phyloP scores from a whole-genome alignment of 1,140 invertebrate genomes.

The Hyles euphorbiae region DNA sequence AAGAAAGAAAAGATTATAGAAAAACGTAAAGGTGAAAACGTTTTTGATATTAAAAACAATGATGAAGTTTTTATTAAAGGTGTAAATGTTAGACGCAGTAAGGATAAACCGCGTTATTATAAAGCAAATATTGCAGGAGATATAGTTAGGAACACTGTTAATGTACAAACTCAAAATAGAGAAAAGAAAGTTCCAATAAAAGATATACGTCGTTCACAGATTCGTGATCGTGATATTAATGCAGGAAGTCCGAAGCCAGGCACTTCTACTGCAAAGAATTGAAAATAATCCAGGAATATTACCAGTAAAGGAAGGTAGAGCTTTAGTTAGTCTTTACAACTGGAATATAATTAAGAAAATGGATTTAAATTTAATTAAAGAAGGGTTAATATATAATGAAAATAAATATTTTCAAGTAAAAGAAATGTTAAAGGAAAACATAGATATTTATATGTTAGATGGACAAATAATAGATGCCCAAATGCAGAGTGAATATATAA shows the following conservation, averaged over 20 bases:
- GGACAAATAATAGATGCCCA: conserved; percentile 9
- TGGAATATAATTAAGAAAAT: conserved; percentile 23
- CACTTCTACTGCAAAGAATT: conserved; percentile 21
- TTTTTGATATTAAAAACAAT: conserved; percentile 8
- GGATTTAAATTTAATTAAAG: conserved; percentile 16
- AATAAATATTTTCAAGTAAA: conserved; percentile 12
- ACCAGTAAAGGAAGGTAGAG: conserved; percentile 20
- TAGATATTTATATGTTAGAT: conserved; percentile 10
- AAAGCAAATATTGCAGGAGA: conserved; percentile 14
- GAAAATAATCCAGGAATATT: conserved; percentile 20
- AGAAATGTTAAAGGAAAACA: conserved; percentile 5
- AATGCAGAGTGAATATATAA: conserved; percentile 15
- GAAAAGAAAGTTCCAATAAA: conserved; percentile 33
- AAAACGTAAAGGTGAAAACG: conserved; percentile 11
- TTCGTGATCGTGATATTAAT: background rate
- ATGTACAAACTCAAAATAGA: conserved; percentile 40
- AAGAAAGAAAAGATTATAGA: conserved; percentile 14
- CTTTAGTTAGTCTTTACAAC: conserved; percentile 10
- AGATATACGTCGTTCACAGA: conserved; percentile 11
- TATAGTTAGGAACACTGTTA: conserved; percentile 10
- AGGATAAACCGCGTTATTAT: conserved; percentile 19
- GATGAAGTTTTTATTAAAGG: conserved; percentile 18
- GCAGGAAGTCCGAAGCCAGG: conserved; percentile 13
- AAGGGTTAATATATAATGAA: conserved; percentile 17
- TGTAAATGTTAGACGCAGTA: conserved; percentile 15